Base-by-base conservation (phyloP, 2,797 vertebrate species). In the Pseudopleuronectes americanus region DNA sequence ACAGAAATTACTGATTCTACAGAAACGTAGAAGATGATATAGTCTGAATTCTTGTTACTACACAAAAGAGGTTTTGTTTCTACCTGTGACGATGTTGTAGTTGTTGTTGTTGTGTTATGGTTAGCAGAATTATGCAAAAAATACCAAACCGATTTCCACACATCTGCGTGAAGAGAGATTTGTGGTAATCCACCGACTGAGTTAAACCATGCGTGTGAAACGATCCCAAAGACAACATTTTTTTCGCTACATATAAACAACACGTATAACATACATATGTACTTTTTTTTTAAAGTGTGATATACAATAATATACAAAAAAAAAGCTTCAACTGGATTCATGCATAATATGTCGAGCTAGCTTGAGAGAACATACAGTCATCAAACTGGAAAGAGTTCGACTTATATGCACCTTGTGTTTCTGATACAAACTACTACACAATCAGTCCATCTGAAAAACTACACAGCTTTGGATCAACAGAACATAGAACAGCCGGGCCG, bases 331-430 rank as follows among this genome's bases (percentile, higher is more conserved):
- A 86, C 66, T 88, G 84, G 87, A 87, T 80, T 76, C 88, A 92
- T 92, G 92, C 89, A 91, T 91, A 91, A 90, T 84, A 89, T 85
- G 83, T 84, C 49, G 79, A 84, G 81, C 79, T 92, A 92, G 92
- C 92, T 93, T 92, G 65, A 85, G 84, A 86, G 71, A 83, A 82
- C 81, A 79, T 85, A 83, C 73, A 81, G 76, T 84, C 4, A 22
- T 78, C 79, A 76, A 83, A 86, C 77, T 47, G 45, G 54, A 14
- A 23, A 61, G 22, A 58, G 77, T 79, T 28, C 53, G 81, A 87
- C 80, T 65, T 61, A 0, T 67, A 78, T 78, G 83, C 87, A 86
- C 74, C 68, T 82, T 64, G 79, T 83, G 74, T 82, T 87, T 85
- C 62, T 75, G 71, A 70, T 67, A 71, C 54, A 75, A 76, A 75